Base-by-base conservation (phyloP, 2,888 invertebrate genomes). In the Tenthredo distinguenda region DNA sequence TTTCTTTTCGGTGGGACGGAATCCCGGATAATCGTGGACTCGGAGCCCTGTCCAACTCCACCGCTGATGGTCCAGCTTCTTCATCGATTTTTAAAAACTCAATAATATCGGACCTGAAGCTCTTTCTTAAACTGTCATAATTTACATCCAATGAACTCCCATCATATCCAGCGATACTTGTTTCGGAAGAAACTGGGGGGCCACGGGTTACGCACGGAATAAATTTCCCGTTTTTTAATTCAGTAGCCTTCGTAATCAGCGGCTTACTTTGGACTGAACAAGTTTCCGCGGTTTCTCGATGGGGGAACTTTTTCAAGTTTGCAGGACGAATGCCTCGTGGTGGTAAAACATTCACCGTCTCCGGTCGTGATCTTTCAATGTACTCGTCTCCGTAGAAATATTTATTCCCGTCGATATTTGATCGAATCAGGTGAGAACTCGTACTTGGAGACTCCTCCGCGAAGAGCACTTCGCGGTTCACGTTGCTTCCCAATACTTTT, bases 141-240 rank as follows among this genome's bases (percentile, higher is more conserved):
- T 81, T 58, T 21, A 81, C 81, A 9, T 62, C 62, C 26, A 81
- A 21, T 21, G 81, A 81, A 37, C n/a, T 77, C 1, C 50, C 26
- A n/a, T 77, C 34, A n/a, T 15, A 31, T 55, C 50, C 77, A 34
- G 55, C 12, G 21, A 77, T 50, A 50, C 50, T 81, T 81, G 58
- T 21, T 7, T 62, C 81, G 1, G 62, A 40, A 21, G 81, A 81
- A 40, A 6, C 1, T 26, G 62, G 40, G 37, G 18, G 18, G n/a
- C 21, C 21, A 18, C 18, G 34, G 5, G 7, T 21, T 15, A 21
- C 40, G n/a, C 62, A 5, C 6, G 37, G 37, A 50, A 77, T 55
- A 77, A 50, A 26, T 34, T 77, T 77, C 4, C 55, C 50, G 31
- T 12, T 47, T 55, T 77, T 55, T n/a, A 50, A 26, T 77, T n/a